A percentile compares a stretch with the other conserved stretches of the same genome.
Conservation (phyloP, 2,888 invertebrate genomes). For the Entomobrya proxima region DNA sequence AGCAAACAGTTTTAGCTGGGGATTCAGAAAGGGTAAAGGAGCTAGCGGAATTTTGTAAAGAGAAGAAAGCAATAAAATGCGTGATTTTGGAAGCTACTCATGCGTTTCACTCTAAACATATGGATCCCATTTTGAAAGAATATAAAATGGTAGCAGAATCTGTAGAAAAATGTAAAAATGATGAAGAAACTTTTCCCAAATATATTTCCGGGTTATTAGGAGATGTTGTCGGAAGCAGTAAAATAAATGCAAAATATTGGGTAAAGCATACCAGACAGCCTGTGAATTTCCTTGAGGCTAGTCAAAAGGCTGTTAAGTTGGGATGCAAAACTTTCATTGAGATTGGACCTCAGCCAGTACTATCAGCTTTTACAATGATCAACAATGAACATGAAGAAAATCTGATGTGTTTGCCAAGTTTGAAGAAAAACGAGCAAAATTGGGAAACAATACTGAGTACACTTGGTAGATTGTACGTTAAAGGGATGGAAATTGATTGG, state of each 20-base stretch:
- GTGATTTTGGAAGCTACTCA: background rate
- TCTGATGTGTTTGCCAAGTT: constrained; percentile 40
- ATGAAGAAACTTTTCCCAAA: background rate
- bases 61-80: background rate
- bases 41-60: constrained; percentile 16
- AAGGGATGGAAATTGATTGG: constrained; percentile 27
- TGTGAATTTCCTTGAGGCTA: no score
- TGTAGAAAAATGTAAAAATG: background rate
- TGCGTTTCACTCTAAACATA: no score
- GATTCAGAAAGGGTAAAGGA: constrained; percentile 16
- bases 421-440: constrained; percentile 36
- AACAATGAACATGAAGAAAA: constrained; percentile 27
- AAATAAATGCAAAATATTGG: background rate
- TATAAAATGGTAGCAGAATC: background rate
- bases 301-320: background rate
- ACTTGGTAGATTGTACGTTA: constrained; percentile 41
- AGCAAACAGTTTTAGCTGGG: constrained; percentile 63
- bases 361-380: constrained; percentile 40
- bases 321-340: constrained; percentile 43
- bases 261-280: background rate
- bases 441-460: constrained; percentile 34
- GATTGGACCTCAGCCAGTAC: no score
- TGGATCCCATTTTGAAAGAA: background rate
- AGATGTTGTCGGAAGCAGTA: background rate
- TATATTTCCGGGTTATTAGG: background rate